These are phyloP conservation scores for Oxycera nigricornis DNA, from an alignment of 2,888 invertebrate genomes.

Conservation along the genomic window DNA sequence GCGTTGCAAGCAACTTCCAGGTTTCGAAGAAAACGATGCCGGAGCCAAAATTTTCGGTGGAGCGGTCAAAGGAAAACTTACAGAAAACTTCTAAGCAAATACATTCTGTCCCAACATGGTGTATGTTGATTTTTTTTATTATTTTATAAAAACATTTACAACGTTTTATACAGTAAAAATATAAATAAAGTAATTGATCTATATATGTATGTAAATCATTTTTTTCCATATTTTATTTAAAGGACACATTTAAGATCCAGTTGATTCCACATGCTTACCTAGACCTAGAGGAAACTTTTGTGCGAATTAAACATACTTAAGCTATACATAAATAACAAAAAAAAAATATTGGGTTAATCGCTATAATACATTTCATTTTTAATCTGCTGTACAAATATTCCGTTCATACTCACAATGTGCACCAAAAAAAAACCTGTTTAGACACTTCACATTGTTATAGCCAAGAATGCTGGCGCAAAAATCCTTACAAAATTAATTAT, in stretches of 20 bases:
- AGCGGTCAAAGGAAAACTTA: slow-evolving; percentile 65
- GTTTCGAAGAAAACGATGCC: slow-evolving; percentile 67
- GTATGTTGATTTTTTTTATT: not conserved
- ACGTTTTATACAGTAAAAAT: slow-evolving; percentile 27
- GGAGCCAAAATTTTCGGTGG: slow-evolving; percentile 68
- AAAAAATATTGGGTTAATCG: too few relatives aligned
- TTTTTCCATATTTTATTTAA: not conserved
- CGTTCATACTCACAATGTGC: too few relatives aligned
- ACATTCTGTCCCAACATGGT: not conserved
- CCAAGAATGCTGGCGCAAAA: too few relatives aligned
- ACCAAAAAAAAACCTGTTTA: too few relatives aligned
- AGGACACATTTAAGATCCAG: not conserved
- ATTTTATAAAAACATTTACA: slow-evolving; percentile 8
- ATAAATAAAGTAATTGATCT: slow-evolving; percentile 25
- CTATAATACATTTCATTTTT: too few relatives aligned
- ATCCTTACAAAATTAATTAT: too few relatives aligned
- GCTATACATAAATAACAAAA: not conserved
- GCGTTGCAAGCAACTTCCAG: slow-evolving; percentile 66
- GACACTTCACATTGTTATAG: too few relatives aligned
- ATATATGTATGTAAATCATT: not conserved
- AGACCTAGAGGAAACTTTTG: too few relatives aligned
- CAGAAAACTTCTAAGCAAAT: slow-evolving; percentile 47
- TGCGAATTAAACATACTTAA: not conserved
- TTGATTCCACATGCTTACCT: too few relatives aligned
- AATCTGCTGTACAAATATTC: too few relatives aligned